A percentile compares a stretch with the other conserved stretches of the same genome.
Evolutionary conservation across 2,888 invertebrate genomes (phyloP).

Genomic region (Cerceris ruficornis): DNA sequence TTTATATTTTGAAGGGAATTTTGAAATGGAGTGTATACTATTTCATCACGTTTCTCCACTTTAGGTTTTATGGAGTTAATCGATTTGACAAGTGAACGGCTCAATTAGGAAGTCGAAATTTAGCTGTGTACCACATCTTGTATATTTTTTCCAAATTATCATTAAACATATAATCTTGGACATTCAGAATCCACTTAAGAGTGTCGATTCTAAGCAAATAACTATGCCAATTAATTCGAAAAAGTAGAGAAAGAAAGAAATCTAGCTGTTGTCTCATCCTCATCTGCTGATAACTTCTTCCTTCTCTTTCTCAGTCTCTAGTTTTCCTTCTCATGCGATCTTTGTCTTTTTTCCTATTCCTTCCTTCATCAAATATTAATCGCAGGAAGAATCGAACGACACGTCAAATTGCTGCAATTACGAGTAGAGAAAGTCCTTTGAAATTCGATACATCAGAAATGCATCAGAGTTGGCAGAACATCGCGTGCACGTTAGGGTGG

Average conservation of each 20-base stretch:
- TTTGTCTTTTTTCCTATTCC: slow-evolving; percentile 27
- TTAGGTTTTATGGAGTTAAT: no score
- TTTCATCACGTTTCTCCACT: no score
- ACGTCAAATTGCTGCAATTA: slow-evolving; percentile 25
- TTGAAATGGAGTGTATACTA: no score
- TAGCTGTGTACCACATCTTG: no score
- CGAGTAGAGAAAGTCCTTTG: background rate
- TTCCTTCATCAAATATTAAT: slow-evolving; percentile 25
- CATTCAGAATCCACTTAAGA: no score
- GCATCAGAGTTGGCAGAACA: no score
- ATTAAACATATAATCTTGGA: no score
- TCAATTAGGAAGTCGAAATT: no score
- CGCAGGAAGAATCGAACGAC: slow-evolving; percentile 21
- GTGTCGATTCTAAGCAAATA: no score
- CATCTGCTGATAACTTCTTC: slow-evolving; percentile 34
- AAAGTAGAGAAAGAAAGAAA: background rate
- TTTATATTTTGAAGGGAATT: no score
- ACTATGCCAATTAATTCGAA: background rate
- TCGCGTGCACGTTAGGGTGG: background rate
- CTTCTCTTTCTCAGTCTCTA: slow-evolving; percentile 2
- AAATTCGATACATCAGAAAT: background rate
- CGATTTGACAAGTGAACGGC: no score
- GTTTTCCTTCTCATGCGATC: slow-evolving; percentile 1
- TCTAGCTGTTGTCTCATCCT: slow-evolving; percentile 7
- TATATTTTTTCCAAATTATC: no score